Conservation (phyloP, 2,797 vertebrate species). For the Loris lydekkerianus region DNA sequence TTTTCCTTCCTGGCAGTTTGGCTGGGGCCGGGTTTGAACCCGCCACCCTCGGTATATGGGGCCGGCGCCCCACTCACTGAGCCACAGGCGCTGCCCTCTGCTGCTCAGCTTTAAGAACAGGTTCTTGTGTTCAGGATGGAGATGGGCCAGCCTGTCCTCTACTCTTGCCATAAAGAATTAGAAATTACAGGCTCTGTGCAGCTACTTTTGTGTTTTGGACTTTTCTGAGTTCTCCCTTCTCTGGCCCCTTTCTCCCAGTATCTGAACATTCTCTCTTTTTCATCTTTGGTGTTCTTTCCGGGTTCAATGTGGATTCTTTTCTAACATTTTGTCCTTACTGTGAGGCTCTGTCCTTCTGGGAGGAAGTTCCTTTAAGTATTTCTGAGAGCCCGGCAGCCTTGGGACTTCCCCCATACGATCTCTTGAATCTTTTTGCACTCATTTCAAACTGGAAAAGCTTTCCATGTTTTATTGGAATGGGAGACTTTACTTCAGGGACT, state of each 20-base stretch:
- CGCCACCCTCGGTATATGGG: no score
- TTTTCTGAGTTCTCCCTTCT: not conserved
- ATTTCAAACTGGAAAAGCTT: not conserved
- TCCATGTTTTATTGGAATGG: not conserved
- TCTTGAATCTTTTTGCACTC: not conserved
- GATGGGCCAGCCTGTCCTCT: not conserved
- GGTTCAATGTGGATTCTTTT: not conserved
- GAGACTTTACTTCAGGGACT: not conserved
- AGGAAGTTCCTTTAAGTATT: not conserved
- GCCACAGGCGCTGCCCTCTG: no score
- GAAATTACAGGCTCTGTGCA: not conserved
- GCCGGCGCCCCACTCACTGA: no score
- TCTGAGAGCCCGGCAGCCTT: not conserved
- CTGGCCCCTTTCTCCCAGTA: no score
- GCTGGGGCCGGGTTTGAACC: no score
- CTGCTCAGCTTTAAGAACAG: not conserved
- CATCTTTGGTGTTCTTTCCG: no score
- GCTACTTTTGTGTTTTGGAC: not conserved
- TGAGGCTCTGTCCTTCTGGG: not conserved
- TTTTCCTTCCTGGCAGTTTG: no score
- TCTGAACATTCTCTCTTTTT: not conserved
- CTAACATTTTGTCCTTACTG: not conserved
- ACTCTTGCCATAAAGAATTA: not conserved
- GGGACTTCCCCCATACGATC: not conserved
- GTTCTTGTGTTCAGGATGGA: not conserved